Conservation (phyloP, 92 coral and sea anemone species). For the Phymanthus crucifer region DNA sequence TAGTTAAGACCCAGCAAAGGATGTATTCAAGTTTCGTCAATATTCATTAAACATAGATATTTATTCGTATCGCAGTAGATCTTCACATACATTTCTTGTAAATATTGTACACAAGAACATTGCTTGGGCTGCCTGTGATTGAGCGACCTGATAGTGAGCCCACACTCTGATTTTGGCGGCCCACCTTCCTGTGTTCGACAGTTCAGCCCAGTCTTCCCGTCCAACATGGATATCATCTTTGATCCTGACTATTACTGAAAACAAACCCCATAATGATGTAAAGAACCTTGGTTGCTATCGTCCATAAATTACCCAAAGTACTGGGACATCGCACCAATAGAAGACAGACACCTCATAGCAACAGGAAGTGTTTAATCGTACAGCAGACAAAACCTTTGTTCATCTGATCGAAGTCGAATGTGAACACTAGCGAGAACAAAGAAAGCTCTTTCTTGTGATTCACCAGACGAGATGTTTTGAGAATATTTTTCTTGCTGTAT, state of each 20-base stretch:
- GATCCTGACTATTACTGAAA: not conserved
- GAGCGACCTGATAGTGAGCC: too few species aligned
- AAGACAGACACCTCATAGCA: not conserved
- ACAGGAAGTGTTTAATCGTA: not conserved
- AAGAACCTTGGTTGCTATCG: not conserved
- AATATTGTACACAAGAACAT: too few species aligned
- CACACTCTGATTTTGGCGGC: too few species aligned
- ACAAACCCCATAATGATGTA: not conserved
- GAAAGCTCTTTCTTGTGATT: too few species aligned
- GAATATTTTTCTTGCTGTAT: too few species aligned
- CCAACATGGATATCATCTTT: not conserved
- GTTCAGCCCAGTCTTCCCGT: not conserved
- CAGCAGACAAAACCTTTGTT: not conserved
- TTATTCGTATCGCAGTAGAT: too few species aligned
- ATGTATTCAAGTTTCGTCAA: too few species aligned
- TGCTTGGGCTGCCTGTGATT: too few species aligned
- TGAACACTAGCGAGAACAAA: not conserved
- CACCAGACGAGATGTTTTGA: too few species aligned
- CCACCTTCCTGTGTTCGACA: conserved; percentile 4
- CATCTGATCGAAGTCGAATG: not conserved
- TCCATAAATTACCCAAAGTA: not conserved
- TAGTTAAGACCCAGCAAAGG: too few species aligned
- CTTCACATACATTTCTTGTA: too few species aligned
- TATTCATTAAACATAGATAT: too few species aligned
- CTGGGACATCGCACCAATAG: not conserved